Percentiles rank a stretch among this genome's conserved stretches.
These are phyloP conservation scores for Choloepus hoffmanni DNA, from an alignment of 2,113 vertebrate species.

Conservation along the genomic window DNA sequence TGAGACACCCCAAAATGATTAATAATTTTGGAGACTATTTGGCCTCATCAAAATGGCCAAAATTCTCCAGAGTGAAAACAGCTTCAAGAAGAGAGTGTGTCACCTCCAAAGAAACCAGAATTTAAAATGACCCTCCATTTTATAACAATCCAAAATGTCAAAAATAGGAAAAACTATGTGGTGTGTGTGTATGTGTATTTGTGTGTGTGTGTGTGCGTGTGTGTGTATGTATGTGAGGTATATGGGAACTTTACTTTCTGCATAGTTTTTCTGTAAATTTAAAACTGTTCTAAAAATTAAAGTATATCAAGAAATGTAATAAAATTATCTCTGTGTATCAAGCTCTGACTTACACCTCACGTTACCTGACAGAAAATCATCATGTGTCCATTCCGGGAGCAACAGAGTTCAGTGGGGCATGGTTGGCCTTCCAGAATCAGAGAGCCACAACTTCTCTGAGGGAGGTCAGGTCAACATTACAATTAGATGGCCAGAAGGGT, in stretches of 20 bases:
- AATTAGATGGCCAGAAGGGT: background rate
- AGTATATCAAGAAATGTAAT: no score
- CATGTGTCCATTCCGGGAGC: background rate
- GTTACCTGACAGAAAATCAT: background rate
- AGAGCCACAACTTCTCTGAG: background rate
- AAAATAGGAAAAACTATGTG: no score
- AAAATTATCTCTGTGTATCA: background rate
- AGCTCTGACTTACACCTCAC: background rate
- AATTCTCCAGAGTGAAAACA: background rate
- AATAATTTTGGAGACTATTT: background rate
- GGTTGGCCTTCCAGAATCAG: background rate
- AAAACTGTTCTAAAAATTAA: no score
- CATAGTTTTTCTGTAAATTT: no score
- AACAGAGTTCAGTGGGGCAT: background rate
- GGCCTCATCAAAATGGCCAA: conserved; percentile 20
- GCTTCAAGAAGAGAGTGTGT: background rate
- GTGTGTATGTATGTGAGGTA: no score
- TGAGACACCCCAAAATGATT: background rate
- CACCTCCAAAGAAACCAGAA: background rate
- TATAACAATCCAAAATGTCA: no score
- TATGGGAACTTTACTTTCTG: no score
- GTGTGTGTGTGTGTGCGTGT: no score
- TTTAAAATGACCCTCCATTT: background rate
- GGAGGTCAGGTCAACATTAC: background rate
- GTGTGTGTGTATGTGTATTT: no score